A percentile compares a stretch with the other conserved stretches of the same genome.
Evolutionary conservation across 2,888 invertebrate genomes (phyloP).

Genomic region (Plusia festucae): DNA sequence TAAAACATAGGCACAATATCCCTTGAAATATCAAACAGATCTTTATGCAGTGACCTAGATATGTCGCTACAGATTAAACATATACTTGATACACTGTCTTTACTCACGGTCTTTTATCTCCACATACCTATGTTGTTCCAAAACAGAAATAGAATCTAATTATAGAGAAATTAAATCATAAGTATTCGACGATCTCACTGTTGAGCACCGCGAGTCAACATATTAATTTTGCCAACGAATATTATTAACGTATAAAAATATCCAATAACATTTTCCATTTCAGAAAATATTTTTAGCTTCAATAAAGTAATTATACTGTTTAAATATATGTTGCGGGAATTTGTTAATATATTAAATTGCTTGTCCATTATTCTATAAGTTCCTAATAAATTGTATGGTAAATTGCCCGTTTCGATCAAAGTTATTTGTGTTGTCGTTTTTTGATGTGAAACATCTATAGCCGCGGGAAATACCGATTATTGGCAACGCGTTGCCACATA

Average conservation of each 20-base stretch:
- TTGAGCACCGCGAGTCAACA: background rate
- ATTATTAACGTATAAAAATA: background rate
- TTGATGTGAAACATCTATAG: too few species aligned
- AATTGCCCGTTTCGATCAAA: too few species aligned
- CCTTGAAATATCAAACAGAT: background rate
- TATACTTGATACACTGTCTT: slow-evolving; percentile 37
- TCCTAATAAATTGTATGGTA: background rate
- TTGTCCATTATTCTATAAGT: background rate
- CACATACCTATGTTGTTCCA: slow-evolving; percentile 8
- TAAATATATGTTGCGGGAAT: background rate
- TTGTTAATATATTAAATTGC: slow-evolving; percentile 2
- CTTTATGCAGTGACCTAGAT: slow-evolving; percentile 59
- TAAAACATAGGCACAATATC: slow-evolving; percentile 10
- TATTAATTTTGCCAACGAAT: slow-evolving; percentile 6
- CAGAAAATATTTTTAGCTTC: background rate
- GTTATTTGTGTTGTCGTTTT: too few species aligned
- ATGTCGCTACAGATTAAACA: slow-evolving; percentile 41
- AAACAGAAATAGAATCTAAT: background rate
- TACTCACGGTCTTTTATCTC: too few species aligned
- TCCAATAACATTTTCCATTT: slow-evolving; percentile 4
- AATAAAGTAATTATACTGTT: background rate
- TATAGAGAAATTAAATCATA: background rate
- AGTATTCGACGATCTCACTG: background rate
- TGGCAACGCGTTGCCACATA: too few species aligned
- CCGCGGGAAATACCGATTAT: too few species aligned